Evolutionary conservation across 2,888 invertebrate species (phyloP).

Genomic region (Cacoxenus indagator): DNA sequence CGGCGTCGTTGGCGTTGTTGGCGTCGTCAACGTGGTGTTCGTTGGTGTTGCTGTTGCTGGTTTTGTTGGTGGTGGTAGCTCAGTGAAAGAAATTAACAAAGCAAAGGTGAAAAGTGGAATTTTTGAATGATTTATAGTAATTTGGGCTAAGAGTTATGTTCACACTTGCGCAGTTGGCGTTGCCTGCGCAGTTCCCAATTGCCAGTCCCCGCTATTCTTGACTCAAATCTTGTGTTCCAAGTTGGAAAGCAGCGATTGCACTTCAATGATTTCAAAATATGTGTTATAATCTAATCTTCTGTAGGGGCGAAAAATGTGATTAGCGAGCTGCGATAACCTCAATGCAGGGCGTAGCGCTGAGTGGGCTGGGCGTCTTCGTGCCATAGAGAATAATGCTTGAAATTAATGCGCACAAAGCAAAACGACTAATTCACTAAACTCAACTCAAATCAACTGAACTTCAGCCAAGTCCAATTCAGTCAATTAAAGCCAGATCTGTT

Average conservation of each 20-base stretch:
- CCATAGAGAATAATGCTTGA: background rate
- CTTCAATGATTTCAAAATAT: background rate
- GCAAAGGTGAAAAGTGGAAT: constrained; percentile 62
- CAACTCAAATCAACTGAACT: too few relatives aligned
- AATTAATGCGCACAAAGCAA: too few relatives aligned
- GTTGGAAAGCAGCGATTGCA: background rate
- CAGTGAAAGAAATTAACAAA: constrained; percentile 14
- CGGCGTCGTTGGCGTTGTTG: constrained; percentile 27
- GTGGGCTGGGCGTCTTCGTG: background rate
- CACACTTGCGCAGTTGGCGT: constrained; percentile 45
- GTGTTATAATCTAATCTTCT: constrained; percentile 13
- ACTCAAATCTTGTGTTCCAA: background rate
- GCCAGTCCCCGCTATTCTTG: too few relatives aligned
- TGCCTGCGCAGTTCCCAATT: background rate
- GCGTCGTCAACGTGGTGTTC: too few relatives aligned
- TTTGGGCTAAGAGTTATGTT: constrained; percentile 64
- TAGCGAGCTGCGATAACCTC: too few relatives aligned
- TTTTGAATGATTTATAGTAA: constrained; percentile 63
- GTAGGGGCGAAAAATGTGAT: constrained; percentile 12
- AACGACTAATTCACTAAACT: too few relatives aligned
- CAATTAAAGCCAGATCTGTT: too few relatives aligned
- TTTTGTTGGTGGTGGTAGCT: constrained; percentile 14
- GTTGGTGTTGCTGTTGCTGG: too few relatives aligned
- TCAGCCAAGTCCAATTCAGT: too few relatives aligned
- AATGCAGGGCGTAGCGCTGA: too few relatives aligned